Base-by-base conservation (phyloP, 2,888 invertebrate species). In the Merodon equestris region DNA sequence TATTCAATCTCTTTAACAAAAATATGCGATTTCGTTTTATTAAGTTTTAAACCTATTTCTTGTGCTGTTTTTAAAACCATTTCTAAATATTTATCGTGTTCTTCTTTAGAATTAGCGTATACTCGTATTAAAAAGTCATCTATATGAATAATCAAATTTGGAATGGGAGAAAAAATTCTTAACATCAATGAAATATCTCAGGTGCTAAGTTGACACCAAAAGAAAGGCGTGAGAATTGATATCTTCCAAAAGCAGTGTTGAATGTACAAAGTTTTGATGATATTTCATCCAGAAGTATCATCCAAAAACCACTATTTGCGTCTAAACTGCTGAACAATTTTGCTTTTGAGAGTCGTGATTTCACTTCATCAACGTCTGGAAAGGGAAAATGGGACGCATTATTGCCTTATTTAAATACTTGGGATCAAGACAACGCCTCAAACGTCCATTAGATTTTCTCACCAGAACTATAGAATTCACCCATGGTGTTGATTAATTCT, bases 1-100 rank as follows among this genome's bases (percentile, higher is more conserved):
- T 57, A 67, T 48, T 67, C 57, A n/a, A 67, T 27, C 18, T 57
- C 36, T 40, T 50, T 50, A 27, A 67, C 57, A 18, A n/a, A 19
- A 40, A 66, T 56, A 18, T 10, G 10, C 9, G 57, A 67, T 9
- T 56, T 67, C 12, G 4, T 14, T 18, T 51, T 27, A 38, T 68
- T 68, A 17, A 58, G 44, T 14, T 56, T 68, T 1, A 58, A 14
- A 45, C 53, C 40, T 0, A 51, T 27, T 45, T 51, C 45, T n/a
- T 45, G 47, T 15, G 47, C 53, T 54, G 42, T 58, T 17, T 42
- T 9, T 4, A 58, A 12, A n/a, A 68, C 50, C 51, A 42, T 63
- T 40, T 19, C 27, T 19, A 13, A 27, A 40, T 57, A 36, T 10
- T 36, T 36, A 10, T 36, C 36, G 10, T 36, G 36, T 36, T 36